Conservation (phyloP, 2,888 invertebrate species). For the Aleiodes alternator region DNA sequence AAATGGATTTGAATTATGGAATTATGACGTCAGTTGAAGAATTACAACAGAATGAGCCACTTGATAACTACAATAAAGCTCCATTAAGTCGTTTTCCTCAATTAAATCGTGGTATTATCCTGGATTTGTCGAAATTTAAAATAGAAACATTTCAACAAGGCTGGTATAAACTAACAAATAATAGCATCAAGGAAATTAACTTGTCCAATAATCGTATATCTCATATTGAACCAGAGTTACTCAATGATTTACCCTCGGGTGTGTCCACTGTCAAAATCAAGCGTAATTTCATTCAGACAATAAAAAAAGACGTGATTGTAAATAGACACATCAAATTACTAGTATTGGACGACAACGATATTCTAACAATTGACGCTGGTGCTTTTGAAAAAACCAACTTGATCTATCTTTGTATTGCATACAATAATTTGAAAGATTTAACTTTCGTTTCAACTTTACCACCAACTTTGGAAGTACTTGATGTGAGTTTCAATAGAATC, state of each 20-base stretch:
- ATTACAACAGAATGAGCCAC: conserved; percentile 44
- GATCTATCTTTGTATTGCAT: conserved; percentile 49
- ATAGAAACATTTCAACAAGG: conserved; percentile 60
- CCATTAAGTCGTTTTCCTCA: conserved; percentile 42
- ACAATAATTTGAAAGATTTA: conserved; percentile 56
- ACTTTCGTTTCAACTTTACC: conserved; percentile 60
- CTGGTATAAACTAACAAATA: conserved; percentile 62
- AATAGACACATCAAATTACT: conserved; percentile 68
- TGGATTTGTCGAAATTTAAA: conserved; percentile 53
- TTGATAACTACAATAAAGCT: conserved; percentile 53
- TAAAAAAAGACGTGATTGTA: conserved; percentile 58
- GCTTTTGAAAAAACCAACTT: conserved; percentile 63
- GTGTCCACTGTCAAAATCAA: conserved; percentile 56
- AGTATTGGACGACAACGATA: conserved; percentile 69
- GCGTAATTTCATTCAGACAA: conserved; percentile 55
- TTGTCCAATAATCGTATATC: conserved; percentile 60
- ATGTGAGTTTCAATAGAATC: conserved; percentile 55
- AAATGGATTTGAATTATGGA: conserved; percentile 56
- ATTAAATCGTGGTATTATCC: conserved; percentile 62
- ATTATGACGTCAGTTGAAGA: conserved; percentile 52
- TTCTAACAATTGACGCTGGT: conserved; percentile 66
- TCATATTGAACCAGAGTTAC: conserved; percentile 56
- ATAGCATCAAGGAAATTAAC: conserved; percentile 56
- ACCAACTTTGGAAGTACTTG: conserved; percentile 52
- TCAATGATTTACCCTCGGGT: conserved; percentile 52